Evolutionary conservation across 1,140 invertebrate genomes (phyloP), one percentile per base, ranked within the genome.

Genomic region (Drosophila pseudoobscura): DNA sequence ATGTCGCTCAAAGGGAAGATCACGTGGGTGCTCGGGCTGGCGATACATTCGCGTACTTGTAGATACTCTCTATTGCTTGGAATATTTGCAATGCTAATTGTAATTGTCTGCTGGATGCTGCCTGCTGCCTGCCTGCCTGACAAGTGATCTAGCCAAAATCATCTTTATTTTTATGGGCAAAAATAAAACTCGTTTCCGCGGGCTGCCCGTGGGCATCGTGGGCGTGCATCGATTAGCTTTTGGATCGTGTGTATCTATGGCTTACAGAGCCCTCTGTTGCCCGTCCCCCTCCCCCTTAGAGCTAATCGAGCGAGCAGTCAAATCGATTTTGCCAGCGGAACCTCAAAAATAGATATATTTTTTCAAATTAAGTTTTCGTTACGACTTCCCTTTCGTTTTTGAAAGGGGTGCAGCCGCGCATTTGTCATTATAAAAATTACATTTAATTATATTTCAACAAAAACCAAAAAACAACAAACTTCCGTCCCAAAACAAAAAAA

Each of bases 371-470:
- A 9, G 52, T 17, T 50, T 39, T 11, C 45, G 35, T 31, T 49
- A 44, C 35, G 45, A 46, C 26, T 60, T 45, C 43, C 26, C 31
- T 53, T 69, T 70, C 24, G 35, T 53, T 15, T 39, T 13, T 54
- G 35, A 41, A n/a, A 13, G 57, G 55, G 55, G 70, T 50, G 61
- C 55, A 54, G 53, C 49, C 4, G 49, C 0, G 79, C 71, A 71
- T 87, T 85, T 87, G 78, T 87, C 82, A 85, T 85, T 85, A 85
- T 87, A 82, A 71, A 78, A 82, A 85, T 85, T 85, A 85, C 69
- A 82, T 85, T 82, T 85, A 87, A 85, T 85, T 85, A 87, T 85
- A 85, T 82, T 87, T 85, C 62, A 70, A 46, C 57, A 82, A 75
- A 63, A 31, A 31, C 29, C n/a, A n/a, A 7, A 29, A 75, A 69